Percentiles rank a stretch among this genome's conserved stretches.
Evolutionary conservation across 2,797 vertebrate species (phyloP).

Genomic region (Morus bassanus): DNA sequence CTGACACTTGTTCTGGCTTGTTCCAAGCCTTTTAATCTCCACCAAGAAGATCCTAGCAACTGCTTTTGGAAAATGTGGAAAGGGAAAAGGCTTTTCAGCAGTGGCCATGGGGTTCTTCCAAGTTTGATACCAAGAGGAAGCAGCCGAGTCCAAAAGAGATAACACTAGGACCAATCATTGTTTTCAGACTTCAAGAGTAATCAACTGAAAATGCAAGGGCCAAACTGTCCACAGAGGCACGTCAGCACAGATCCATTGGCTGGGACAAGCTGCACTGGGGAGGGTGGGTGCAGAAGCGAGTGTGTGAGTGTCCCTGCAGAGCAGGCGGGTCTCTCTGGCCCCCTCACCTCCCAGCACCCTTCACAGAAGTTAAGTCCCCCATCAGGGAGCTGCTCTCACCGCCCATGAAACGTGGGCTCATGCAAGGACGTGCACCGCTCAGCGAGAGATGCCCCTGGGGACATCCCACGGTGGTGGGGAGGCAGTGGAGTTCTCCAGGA

Average conservation of each 20-base stretch:
- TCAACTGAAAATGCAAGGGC: neutral
- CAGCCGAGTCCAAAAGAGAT: neutral
- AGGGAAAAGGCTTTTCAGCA: neutral
- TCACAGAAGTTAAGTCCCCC: neutral
- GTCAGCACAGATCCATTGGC: neutral
- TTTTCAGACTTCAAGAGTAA: neutral
- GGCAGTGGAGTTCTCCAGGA: neutral
- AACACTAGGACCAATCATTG: neutral
- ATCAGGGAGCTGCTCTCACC: neutral
- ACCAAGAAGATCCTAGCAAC: neutral
- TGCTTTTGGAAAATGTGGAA: neutral
- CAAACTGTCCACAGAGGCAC: neutral
- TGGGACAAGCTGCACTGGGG: neutral
- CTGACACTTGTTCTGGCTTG: neutral
- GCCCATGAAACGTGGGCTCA: neutral
- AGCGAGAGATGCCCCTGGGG: neutral
- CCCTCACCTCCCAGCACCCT: neutral
- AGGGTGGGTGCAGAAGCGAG: neutral
- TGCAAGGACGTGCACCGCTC: neutral
- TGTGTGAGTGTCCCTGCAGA: neutral
- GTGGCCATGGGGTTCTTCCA: neutral
- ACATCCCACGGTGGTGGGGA: neutral
- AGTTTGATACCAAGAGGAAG: neutral
- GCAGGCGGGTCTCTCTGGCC: neutral
- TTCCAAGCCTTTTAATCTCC: neutral